A percentile compares a stretch with the other conserved stretches of the same genome.
These are phyloP conservation scores for Limnephilus auricula DNA, from an alignment of 2,888 invertebrate species.

Conservation along the genomic window DNA sequence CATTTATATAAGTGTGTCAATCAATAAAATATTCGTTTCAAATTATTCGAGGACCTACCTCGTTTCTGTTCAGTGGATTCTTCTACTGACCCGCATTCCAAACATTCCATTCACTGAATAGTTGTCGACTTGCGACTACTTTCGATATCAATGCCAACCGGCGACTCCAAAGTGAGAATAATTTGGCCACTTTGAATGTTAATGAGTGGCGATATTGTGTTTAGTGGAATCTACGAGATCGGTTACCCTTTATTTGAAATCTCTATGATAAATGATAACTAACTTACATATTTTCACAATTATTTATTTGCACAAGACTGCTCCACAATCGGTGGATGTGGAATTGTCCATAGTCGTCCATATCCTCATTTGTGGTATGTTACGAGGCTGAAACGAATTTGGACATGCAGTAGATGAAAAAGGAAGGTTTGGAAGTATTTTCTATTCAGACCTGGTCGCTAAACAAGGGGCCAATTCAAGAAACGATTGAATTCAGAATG, in stretches of 20 bases:
- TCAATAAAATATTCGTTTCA: background rate
- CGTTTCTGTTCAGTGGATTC: background rate
- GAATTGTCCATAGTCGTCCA: background rate
- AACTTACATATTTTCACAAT: background rate
- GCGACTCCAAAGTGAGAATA: slow-evolving; percentile 19
- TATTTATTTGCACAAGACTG: too few species aligned
- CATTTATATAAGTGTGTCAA: background rate
- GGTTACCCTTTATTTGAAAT: background rate
- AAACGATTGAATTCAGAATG: too few species aligned
- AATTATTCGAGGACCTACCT: background rate
- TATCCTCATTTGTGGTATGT: too few species aligned
- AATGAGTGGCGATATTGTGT: slow-evolving; percentile 1
- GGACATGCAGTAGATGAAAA: too few species aligned
- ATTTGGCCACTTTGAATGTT: slow-evolving; percentile 8
- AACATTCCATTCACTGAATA: slow-evolving; percentile 38
- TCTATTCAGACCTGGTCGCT: too few species aligned
- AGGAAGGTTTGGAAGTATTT: too few species aligned
- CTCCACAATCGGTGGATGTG: too few species aligned
- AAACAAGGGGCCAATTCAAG: too few species aligned
- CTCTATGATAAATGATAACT: background rate
- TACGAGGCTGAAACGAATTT: too few species aligned
- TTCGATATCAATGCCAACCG: slow-evolving; percentile 45
- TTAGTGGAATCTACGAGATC: background rate
- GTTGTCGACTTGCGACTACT: slow-evolving; percentile 22
- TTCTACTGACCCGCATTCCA: slow-evolving; percentile 22